Percentiles rank a stretch among this genome's conserved stretches.
These are phyloP conservation scores for Hylyphantes graminicola DNA, from an alignment of 1,140 invertebrate genomes.

Conservation along the genomic window DNA sequence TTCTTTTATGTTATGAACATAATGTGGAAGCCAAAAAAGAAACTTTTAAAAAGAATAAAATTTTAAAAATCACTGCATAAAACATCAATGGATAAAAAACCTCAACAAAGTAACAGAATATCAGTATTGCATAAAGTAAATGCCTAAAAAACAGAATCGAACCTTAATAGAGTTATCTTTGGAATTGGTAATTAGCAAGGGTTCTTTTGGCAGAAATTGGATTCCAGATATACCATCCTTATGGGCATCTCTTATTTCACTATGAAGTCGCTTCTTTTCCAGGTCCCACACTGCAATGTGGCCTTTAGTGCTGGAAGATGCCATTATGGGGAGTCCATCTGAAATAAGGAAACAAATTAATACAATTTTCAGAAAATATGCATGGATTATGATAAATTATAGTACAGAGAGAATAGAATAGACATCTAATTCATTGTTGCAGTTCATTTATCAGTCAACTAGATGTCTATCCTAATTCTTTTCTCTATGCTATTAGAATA, in stretches of 20 bases:
- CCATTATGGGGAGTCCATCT: slow-evolving; percentile 88
- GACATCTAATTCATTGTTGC: no score
- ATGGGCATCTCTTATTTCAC: slow-evolving; percentile 82
- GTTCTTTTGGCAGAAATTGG: slow-evolving; percentile 85
- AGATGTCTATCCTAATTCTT: no score
- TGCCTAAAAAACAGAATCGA: not conserved
- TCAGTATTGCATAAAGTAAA: not conserved
- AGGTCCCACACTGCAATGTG: slow-evolving; percentile 95
- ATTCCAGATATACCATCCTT: slow-evolving; percentile 79
- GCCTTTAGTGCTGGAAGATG: slow-evolving; percentile 78
- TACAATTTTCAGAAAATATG: not conserved
- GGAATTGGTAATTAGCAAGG: slow-evolving; percentile 89
- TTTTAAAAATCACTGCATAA: no score
- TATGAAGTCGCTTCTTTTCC: slow-evolving; percentile 82
- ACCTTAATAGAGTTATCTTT: slow-evolving; percentile 94
- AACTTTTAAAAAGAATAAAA: no score
- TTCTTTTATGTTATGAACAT: no score
- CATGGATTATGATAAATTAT: no score
- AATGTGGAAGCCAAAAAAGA: no score
- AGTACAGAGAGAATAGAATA: no score
- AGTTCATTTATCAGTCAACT: no score
- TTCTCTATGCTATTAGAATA: no score
- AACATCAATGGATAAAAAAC: no score
- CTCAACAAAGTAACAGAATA: no score
- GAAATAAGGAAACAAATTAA: not conserved